Conservation (phyloP, 2,113 vertebrate species). For the Calcarius ornatus region DNA sequence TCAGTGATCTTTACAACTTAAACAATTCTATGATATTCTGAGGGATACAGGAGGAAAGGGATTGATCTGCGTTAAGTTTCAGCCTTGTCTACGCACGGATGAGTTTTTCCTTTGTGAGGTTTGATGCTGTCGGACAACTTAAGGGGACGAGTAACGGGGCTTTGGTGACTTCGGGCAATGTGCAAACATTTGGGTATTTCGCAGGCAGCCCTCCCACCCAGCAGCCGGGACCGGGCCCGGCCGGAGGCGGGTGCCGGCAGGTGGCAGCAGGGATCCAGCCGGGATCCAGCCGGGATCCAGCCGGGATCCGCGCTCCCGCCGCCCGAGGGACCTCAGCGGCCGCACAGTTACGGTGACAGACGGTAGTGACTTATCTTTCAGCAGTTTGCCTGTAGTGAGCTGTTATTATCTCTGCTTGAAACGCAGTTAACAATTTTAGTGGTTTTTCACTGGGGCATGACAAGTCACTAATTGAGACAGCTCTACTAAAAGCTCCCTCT, state of each 20-base stretch:
- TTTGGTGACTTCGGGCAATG: not conserved
- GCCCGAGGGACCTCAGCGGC: not conserved
- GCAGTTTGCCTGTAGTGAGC: not conserved
- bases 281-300: not conserved
- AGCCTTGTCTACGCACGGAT: not conserved
- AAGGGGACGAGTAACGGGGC: not conserved
- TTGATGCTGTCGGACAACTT: accelerated
- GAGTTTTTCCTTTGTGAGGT: not conserved
- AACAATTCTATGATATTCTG: not conserved
- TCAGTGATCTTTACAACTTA: not conserved
- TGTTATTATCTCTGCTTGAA: not conserved
- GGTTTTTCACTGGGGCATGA: not conserved
- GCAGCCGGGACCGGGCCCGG: no score
- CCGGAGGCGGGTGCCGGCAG: not conserved
- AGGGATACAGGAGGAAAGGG: not conserved
- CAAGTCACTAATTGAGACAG: not conserved
- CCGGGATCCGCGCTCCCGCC: not conserved
- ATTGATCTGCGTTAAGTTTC: not conserved
- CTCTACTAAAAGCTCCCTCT: not conserved
- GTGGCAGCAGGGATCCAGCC: not conserved
- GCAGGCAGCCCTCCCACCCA: accelerated
- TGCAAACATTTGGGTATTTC: accelerated
- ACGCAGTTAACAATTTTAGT: not conserved
- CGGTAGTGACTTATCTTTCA: not conserved
- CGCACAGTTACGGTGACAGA: not conserved